phyloP scores from a whole-genome alignment of 2,888 invertebrate species.

The Synergus itoensis region DNA sequence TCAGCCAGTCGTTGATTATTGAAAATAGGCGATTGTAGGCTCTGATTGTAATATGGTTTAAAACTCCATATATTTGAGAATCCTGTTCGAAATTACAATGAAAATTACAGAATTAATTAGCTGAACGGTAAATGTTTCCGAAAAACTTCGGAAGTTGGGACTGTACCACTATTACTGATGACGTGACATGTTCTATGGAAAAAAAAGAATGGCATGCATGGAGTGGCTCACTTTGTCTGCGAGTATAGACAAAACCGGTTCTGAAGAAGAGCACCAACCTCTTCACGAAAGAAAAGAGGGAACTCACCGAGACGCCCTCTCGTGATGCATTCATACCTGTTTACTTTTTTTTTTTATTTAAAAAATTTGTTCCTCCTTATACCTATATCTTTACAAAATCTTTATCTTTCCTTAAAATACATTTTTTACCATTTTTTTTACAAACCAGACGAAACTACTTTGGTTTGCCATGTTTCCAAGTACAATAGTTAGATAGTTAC shows the following conservation, averaged over 20 bases:
- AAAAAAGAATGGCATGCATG: slow-evolving; percentile 39
- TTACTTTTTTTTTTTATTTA: not conserved
- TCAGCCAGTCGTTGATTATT: not conserved
- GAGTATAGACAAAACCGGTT: slow-evolving; percentile 38
- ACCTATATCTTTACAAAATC: not conserved
- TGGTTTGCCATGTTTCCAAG: slow-evolving; percentile 12
- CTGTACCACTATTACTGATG: slow-evolving; percentile 30
- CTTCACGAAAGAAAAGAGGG: slow-evolving; percentile 3
- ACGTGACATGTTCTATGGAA: slow-evolving; percentile 23
- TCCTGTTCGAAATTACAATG: not conserved
- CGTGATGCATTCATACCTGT: not conserved
- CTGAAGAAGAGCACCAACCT: slow-evolving; percentile 34
- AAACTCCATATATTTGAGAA: not conserved
- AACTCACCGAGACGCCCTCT: slow-evolving; percentile 23
- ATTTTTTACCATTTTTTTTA: too few relatives aligned
- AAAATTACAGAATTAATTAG: not conserved
- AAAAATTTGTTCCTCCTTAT: not conserved
- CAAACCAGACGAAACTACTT: not conserved
- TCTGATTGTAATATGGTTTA: too few relatives aligned
- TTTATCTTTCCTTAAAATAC: not conserved
- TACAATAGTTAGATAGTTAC: slow-evolving; percentile 14
- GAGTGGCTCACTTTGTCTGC: slow-evolving; percentile 40
- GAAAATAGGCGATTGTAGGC: not conserved
- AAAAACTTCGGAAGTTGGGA: not conserved
- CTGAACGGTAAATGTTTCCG: not conserved